Conservation (phyloP, 1,140 invertebrate species). For the Neodiprion lecontei region DNA sequence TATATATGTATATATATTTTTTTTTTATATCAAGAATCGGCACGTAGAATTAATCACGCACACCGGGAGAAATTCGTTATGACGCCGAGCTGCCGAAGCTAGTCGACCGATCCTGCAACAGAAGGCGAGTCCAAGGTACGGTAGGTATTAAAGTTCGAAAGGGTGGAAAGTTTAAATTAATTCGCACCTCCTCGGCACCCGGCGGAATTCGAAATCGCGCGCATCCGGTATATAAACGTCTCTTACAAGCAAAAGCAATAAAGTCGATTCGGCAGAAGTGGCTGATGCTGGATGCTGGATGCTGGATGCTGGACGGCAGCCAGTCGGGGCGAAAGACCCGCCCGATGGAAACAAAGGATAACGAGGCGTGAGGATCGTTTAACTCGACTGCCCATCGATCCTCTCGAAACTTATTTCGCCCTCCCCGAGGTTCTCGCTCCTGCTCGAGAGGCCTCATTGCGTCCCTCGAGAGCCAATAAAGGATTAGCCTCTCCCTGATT, state of each 20-base stretch:
- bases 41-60: too few species aligned
- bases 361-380: conserved; percentile 58
- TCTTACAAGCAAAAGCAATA: conserved; percentile 27
- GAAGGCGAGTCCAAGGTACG: conserved; percentile 18
- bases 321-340: conserved; percentile 19
- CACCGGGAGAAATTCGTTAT: too few species aligned
- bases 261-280: conserved; percentile 32
- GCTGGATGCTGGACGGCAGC: conserved; percentile 19
- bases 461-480: conserved; percentile 53
- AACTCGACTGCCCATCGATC: conserved; percentile 54
- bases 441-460: conserved; percentile 31
- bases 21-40: too few species aligned
- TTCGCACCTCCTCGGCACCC: not conserved
- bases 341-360: conserved; percentile 54
- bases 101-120: not conserved
- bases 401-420: conserved; percentile 52
- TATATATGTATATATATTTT: too few species aligned
- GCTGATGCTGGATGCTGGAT: not conserved
- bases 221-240: conserved; percentile 25
- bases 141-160: not conserved
- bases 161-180: not conserved
- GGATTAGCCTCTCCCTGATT: conserved; percentile 50
- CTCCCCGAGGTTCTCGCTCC: conserved; percentile 27
- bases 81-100: conserved; percentile 11
- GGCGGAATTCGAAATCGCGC: conserved; percentile 6